Base-by-base conservation (phyloP, 2,888 invertebrate species). In the Diarsia rubi region DNA sequence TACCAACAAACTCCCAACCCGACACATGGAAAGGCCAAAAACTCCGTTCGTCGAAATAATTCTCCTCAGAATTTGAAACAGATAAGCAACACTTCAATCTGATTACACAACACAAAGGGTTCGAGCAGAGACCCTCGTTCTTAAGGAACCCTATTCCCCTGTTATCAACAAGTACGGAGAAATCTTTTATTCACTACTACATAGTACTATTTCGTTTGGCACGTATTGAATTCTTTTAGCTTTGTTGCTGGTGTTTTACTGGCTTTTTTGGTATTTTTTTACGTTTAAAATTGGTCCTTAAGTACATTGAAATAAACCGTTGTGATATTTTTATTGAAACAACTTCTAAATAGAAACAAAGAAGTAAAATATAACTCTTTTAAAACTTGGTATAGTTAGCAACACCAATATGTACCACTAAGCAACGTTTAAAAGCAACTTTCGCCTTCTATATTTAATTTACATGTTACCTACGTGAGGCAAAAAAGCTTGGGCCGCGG, bases 21-120 rank as follows among this genome's bases (percentile, higher is more conserved):
- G 11, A 63, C 21, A 60, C 47, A 63, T n/a, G 2, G n/a, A 78
- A 4, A n/a, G 11, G 24, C 31, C 60, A 37, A 69, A 72, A 82
- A 74, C 49, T 44, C 49, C 44, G 44, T 66, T 31, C 62, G 27
- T 69, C 57, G 37, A 85, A 69, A 66, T 47, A 64, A 70, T 70
- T 76, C 73, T 67, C 24, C 49, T 64, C 76, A 37, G 70, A 54
- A 76, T 80, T 74, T 76, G 84, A 76, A 79, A 69, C 52, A 86
- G 84, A 84, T 86, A 84, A 80, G 86, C 68, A 76, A 86, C 72
- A 74, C 70, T 86, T 86, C 81, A 74, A 86, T 86, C 84, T 80
- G 86, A 84, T 84, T 76, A 70, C 72, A 59, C 64, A 67, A 72
- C 70, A 84, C 84, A 84, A 84, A 84, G 76, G 86, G 73, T 72